Percentiles rank a stretch among this genome's conserved stretches.
Evolutionary conservation across 1,140 invertebrate genomes (phyloP).

Genomic region (Ceratosolen solmsi): DNA sequence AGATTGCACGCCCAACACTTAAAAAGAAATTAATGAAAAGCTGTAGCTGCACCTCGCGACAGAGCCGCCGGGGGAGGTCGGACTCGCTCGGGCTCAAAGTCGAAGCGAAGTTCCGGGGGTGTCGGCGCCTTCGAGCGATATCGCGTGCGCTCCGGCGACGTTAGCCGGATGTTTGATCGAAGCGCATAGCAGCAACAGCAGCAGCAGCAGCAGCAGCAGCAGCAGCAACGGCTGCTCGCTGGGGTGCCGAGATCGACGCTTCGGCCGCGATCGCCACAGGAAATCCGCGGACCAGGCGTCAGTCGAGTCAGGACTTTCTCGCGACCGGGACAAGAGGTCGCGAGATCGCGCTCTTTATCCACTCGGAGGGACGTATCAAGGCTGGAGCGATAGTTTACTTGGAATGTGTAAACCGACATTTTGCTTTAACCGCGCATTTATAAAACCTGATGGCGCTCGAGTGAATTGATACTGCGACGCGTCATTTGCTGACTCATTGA

Average conservation of each 20-base stretch:
- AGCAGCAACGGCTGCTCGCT: no score
- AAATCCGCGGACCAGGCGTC: background rate
- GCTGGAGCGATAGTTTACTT: background rate
- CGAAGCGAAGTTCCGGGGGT: background rate
- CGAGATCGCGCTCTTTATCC: background rate
- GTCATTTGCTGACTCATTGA: background rate
- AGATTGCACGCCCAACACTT: background rate
- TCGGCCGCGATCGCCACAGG: background rate
- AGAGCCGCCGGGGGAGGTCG: background rate
- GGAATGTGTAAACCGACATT: constrained; percentile 17
- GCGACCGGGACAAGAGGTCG: background rate
- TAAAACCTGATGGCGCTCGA: background rate
- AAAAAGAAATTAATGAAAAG: background rate
- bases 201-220: no score
- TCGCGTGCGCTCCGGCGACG: background rate
- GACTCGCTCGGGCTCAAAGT: background rate
- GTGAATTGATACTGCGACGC: background rate
- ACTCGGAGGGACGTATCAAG: background rate
- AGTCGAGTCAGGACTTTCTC: background rate
- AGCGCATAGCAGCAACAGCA: background rate
- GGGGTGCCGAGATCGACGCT: background rate
- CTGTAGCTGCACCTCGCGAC: background rate
- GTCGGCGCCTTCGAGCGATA: background rate
- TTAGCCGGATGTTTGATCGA: constrained; percentile 2
- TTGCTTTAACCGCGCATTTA: background rate